phyloP scores from a whole-genome alignment of 2,113 vertebrate genomes.

The Cacatua alba region DNA sequence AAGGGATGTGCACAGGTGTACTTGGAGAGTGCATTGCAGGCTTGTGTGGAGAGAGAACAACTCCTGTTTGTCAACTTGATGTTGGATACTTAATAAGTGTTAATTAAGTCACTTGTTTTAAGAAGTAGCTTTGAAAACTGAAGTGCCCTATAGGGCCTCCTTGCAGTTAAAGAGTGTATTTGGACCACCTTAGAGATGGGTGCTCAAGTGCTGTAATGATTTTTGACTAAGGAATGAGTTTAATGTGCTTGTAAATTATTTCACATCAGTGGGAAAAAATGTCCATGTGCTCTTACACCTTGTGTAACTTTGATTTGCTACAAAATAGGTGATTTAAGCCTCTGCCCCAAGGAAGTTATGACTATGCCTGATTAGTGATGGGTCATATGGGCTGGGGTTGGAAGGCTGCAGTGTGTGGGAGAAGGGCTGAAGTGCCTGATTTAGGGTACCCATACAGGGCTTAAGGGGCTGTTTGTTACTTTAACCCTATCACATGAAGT shows the following conservation, averaged over 20 bases:
- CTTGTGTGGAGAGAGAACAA: rapidly evolving
- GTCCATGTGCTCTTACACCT: rapidly evolving
- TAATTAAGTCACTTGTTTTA: not conserved
- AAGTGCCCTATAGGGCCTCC: not conserved
- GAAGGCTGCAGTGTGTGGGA: not conserved
- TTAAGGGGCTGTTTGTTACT: not conserved
- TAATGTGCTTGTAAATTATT: not conserved
- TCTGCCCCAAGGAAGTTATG: not conserved
- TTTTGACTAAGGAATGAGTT: not conserved
- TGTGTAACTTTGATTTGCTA: not conserved
- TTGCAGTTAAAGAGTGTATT: not conserved
- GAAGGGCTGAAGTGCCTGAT: not conserved
- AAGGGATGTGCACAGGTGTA: not conserved
- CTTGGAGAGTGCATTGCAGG: rapidly evolving
- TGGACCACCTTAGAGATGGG: no score
- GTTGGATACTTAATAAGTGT: not conserved
- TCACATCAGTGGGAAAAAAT: not conserved
- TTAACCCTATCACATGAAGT: not conserved
- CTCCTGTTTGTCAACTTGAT: not conserved
- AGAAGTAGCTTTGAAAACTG: not conserved
- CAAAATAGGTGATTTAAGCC: not conserved
- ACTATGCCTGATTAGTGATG: no score
- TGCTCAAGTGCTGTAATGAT: not conserved
- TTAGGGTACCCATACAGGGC: rapidly evolving
- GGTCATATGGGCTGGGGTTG: not conserved